Base-by-base conservation (phyloP, 2,113 vertebrate species). In the Sinocyclocheilus grahami region DNA sequence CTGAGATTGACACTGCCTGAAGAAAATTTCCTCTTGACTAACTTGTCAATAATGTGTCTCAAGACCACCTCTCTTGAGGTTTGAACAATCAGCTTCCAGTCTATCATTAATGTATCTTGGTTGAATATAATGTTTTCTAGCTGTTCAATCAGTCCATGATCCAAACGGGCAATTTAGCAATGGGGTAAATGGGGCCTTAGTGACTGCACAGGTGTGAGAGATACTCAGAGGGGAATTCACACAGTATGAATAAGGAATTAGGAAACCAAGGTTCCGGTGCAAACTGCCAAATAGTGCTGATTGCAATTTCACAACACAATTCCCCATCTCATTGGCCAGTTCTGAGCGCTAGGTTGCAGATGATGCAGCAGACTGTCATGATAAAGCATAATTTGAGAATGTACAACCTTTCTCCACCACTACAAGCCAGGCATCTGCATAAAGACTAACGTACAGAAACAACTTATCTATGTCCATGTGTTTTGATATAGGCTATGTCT, bases 221-320 rank as follows among this genome's bases (percentile, higher is more conserved):
- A 77, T 42, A 22, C 71, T 74, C 20, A 74, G 71, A 74, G 2
- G 71, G 37, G 20, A 74, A 74, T 46, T 74, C 37, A 46, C 71
- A 74, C 11, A n/a, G 71, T 42, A 74, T 74, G 71, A 74, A 74
- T 46, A 74, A 74, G 71, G 20, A 74, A 74, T 74, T 74, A 74
- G 37, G 37, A 37, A 74, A 74, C n/a, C 71, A 74, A 46, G 71
- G 71, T 74, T 85, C 20, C 48, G 75, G 27, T 67, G 55, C 84
- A 78, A 74, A 53, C 84, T 53, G 74, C 42, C 84, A 85, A 78
- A 78, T 85, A 42, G 33, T 51, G 53, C 74, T 78, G 71, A 74
- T 46, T 74, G 37, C 37, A 74, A 74, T 74, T 74, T 74, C 1
- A 46, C 37, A 46, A 74, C 2, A 4, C 37, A 74, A 74, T 74